Evolutionary conservation across 2,113 vertebrate genomes (phyloP).

Genomic region (Atlantisia rogersi): DNA sequence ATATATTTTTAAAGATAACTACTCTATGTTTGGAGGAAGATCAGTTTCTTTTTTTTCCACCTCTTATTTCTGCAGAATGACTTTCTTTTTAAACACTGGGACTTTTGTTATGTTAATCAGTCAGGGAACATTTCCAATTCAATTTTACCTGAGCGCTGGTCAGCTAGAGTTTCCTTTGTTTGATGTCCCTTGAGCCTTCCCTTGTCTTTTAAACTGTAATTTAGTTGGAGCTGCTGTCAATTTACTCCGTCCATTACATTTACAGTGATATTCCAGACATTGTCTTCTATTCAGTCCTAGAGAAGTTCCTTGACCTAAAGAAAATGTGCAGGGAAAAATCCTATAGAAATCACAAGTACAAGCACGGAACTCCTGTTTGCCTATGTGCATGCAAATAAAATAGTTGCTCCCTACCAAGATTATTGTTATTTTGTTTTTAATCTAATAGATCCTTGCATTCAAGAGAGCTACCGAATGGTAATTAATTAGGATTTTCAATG

Average conservation of each 20-base stretch:
- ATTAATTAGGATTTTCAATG: constrained; percentile 61
- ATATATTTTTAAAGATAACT: constrained; percentile 58
- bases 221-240: constrained; percentile 85
- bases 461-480: not conserved
- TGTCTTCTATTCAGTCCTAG: constrained; percentile 71
- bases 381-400: not conserved
- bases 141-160: constrained; percentile 98
- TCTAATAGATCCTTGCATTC: constrained; percentile 21
- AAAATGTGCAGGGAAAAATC: constrained; percentile 28
- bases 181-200: constrained; percentile 86
- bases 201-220: constrained; percentile 93
- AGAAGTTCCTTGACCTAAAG: constrained; percentile 61
- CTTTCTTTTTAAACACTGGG: constrained; percentile 91
- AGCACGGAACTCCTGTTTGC: not conserved
- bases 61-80: constrained; percentile 87
- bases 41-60: constrained; percentile 80
- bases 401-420: not conserved
- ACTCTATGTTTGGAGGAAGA: constrained; percentile 65
- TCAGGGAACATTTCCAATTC: constrained; percentile 97
- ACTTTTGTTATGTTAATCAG: constrained; percentile 99
- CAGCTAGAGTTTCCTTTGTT: constrained; percentile 91
- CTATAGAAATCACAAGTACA: constrained; percentile 39
- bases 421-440: not conserved
- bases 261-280: constrained; percentile 81
- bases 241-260: constrained; percentile 88